These are phyloP conservation scores for Salminus brasiliensis DNA, from an alignment of 2,113 vertebrate genomes.

Conservation along the genomic window DNA sequence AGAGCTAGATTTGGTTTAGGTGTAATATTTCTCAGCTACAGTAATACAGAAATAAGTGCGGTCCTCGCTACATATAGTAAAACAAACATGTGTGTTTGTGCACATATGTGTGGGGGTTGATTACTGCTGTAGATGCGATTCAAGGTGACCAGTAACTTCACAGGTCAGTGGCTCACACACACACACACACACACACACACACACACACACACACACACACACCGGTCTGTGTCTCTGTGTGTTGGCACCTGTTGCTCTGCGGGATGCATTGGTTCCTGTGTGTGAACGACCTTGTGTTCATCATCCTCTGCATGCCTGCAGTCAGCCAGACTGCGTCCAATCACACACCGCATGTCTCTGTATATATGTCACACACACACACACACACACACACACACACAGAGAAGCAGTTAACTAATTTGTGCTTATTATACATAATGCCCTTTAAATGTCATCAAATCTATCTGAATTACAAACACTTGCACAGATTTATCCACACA, in stretches of 20 bases:
- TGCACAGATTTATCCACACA: too few species aligned
- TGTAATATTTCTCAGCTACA: too few species aligned
- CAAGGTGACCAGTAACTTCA: not conserved
- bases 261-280: not conserved
- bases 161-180: slow-evolving; percentile 27
- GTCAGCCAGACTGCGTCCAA: not conserved
- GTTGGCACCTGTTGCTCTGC: slow-evolving; percentile 5
- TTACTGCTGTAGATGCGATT: not conserved
- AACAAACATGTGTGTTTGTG: not conserved
- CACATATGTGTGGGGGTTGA: not conserved
- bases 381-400: slow-evolving; percentile 46
- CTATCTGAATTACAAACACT: too few species aligned
- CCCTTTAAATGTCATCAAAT: too few species aligned
- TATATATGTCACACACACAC: slow-evolving; percentile 30
- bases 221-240: slow-evolving; percentile 5
- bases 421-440: too few species aligned
- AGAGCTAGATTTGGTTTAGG: too few species aligned
- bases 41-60: too few species aligned
- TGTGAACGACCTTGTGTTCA: not conserved
- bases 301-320: not conserved
- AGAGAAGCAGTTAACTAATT: too few species aligned
- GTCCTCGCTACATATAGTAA: too few species aligned
- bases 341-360: not conserved
- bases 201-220: slow-evolving; percentile 29
- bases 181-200: slow-evolving; percentile 14